Percentiles rank a stretch among this genome's conserved stretches.
Evolutionary conservation across 2,888 invertebrate genomes (phyloP).

Genomic region (Mylabris sibirica): DNA sequence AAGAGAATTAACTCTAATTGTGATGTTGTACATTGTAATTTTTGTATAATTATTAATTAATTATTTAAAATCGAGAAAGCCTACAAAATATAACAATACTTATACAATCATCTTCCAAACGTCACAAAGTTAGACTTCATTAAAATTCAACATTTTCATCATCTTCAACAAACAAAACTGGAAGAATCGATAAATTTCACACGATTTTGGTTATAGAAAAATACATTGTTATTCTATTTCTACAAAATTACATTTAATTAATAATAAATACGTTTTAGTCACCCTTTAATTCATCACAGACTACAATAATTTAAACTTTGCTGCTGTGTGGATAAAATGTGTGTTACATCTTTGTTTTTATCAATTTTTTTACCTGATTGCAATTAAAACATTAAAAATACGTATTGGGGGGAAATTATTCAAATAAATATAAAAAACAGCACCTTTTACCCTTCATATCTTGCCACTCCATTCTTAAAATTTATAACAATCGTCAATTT

Average conservation of each 20-base stretch:
- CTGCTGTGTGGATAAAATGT: constrained; percentile 33
- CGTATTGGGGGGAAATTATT: neutral
- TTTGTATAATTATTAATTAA: constrained; percentile 37
- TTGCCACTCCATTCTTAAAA: constrained; percentile 7
- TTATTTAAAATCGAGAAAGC: constrained; percentile 46
- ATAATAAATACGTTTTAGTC: constrained; percentile 61
- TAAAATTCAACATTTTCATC: constrained; percentile 49
- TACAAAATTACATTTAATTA: constrained; percentile 55
- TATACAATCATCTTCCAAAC: constrained; percentile 53
- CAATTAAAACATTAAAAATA: neutral
- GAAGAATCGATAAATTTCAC: constrained; percentile 53
- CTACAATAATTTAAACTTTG: constrained; percentile 58
- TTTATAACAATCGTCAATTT: too few relatives aligned
- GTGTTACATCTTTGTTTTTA: constrained; percentile 26
- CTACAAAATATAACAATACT: constrained; percentile 56
- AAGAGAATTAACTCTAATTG: constrained; percentile 48
- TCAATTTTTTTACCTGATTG: neutral
- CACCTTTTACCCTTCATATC: constrained; percentile 21
- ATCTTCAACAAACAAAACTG: constrained; percentile 52
- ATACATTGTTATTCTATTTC: constrained; percentile 55
- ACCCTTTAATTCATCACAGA: constrained; percentile 62
- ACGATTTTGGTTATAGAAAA: constrained; percentile 54
- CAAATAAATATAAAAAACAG: constrained; percentile 14
- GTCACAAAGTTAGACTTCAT: constrained; percentile 54
- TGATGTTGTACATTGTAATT: constrained; percentile 58